These are phyloP conservation scores for Falco columbarius DNA, from an alignment of 2,797 vertebrate species.

Conservation along the genomic window DNA sequence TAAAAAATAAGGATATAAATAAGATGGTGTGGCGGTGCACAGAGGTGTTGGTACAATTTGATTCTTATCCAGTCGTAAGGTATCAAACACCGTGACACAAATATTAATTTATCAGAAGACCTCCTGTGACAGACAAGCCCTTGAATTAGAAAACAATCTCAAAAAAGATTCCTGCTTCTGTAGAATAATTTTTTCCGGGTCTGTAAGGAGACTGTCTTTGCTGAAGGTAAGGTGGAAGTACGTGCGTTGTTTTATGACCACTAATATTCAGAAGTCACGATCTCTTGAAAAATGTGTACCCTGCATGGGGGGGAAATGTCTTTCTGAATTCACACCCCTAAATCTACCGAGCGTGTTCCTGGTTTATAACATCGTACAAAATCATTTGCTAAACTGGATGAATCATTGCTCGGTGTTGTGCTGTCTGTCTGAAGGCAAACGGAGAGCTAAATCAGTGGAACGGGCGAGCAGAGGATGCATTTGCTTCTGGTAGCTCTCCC, in stretches of 20 bases:
- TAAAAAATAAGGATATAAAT: background rate
- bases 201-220: background rate
- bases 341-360: background rate
- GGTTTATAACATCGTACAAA: background rate
- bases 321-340: background rate
- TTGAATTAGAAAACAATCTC: background rate
- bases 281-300: background rate
- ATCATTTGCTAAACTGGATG: background rate
- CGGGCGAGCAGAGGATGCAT: background rate
- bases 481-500: background rate
- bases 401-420: background rate
- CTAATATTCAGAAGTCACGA: background rate
- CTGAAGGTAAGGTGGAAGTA: background rate
- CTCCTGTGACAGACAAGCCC: background rate
- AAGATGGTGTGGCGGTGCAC: background rate
- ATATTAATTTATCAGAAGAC: background rate
- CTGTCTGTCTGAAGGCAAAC: background rate
- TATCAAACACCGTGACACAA: background rate
- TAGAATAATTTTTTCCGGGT: background rate
- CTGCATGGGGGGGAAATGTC: background rate
- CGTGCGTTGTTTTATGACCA: fast-evolving
- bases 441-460: background rate
- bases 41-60: background rate
- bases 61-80: background rate
- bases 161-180: background rate